phyloP scores from a whole-genome alignment of 2,113 vertebrate species.

The Grallaria varia region DNA sequence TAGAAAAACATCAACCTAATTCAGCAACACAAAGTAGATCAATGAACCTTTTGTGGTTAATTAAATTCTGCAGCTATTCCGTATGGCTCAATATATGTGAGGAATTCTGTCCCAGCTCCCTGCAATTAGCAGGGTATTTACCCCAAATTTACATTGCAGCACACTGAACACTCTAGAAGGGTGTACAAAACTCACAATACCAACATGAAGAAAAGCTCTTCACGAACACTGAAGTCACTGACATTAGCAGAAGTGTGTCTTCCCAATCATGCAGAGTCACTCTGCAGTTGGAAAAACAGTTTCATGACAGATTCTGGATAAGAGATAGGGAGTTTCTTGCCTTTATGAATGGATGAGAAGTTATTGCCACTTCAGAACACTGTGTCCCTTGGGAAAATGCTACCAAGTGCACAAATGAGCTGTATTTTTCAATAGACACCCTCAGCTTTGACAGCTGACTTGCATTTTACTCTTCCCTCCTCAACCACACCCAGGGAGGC shows the following conservation, averaged over 20 bases:
- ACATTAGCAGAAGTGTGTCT: neutral
- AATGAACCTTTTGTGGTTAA: neutral
- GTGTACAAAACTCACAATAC: neutral
- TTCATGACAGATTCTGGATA: neutral
- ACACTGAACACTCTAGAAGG: accelerated
- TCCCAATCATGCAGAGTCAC: neutral
- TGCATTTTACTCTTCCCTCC: neutral
- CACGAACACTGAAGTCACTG: neutral
- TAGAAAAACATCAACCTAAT: neutral
- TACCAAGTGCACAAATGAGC: neutral
- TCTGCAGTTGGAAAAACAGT: neutral
- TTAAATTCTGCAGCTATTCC: neutral
- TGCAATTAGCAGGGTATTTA: neutral
- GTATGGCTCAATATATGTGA: accelerated
- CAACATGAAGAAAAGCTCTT: neutral
- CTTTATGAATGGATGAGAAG: neutral
- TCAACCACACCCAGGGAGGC: neutral
- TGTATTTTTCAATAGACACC: neutral
- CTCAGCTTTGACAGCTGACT: neutral
- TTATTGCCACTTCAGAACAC: neutral
- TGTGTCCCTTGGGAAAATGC: neutral
- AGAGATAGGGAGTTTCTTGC: neutral
- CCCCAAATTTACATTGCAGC: neutral
- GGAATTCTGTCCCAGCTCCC: neutral
- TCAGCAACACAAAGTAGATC: neutral